These are phyloP conservation scores for Formicarius rufipectus DNA, from an alignment of 2,113 vertebrate species.

Conservation along the genomic window DNA sequence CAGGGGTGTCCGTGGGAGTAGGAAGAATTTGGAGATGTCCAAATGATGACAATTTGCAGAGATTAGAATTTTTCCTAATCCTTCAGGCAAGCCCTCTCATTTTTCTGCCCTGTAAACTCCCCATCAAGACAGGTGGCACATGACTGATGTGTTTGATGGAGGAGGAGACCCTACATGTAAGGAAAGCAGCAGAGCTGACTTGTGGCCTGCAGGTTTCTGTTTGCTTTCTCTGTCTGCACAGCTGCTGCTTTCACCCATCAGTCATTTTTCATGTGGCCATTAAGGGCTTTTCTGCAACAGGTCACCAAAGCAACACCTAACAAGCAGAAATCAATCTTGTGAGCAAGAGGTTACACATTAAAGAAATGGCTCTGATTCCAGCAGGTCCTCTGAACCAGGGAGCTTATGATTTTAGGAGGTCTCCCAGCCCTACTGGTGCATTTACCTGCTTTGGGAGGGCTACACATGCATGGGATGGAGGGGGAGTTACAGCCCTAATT, in stretches of 20 bases:
- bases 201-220: neutral
- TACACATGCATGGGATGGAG: neutral
- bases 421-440: neutral
- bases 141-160: neutral
- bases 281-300: neutral
- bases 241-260: neutral
- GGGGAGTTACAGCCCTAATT: neutral
- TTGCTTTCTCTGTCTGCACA: conserved; percentile 2
- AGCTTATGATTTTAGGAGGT: neutral
- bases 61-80: neutral
- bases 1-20: neutral
- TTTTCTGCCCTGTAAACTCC: neutral
- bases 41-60: neutral
- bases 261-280: neutral
- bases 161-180: neutral
- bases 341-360: neutral
- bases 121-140: neutral
- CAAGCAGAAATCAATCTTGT: neutral
- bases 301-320: neutral
- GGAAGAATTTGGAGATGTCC: neutral
- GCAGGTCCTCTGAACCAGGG: neutral
- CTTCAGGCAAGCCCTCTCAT: neutral
- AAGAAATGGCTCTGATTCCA: neutral
- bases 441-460: neutral
- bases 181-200: neutral